These are phyloP conservation scores for Apostichopus parvimensis DNA, from an alignment of 35 echinoderm and acorn worm species.

Conservation along the genomic window DNA sequence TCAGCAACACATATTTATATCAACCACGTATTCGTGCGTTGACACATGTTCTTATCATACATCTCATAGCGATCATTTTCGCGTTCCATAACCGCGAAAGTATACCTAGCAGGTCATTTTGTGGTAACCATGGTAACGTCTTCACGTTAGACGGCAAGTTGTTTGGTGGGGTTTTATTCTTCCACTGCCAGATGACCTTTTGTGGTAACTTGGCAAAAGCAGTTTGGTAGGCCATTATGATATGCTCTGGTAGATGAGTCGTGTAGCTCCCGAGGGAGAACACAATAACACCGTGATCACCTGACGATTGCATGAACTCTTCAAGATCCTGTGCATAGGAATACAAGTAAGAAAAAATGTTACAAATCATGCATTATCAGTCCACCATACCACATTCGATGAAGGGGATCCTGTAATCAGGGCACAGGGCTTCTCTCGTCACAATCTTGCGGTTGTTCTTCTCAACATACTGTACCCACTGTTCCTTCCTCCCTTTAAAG, in stretches of 20 bases:
- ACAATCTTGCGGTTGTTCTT: no score
- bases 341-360: neutral
- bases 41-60: no score
- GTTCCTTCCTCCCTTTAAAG: no score
- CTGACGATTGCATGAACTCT: slow-evolving; percentile 51
- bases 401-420: neutral
- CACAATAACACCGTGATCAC: slow-evolving; percentile 45
- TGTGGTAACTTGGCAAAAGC: slow-evolving; percentile 46
- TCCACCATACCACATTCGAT: no score
- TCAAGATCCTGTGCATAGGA: slow-evolving; percentile 36
- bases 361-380: no score
- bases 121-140: slow-evolving; percentile 56
- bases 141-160: slow-evolving; percentile 39
- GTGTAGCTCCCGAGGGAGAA: slow-evolving; percentile 59
- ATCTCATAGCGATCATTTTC: no score
- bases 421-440: no score
- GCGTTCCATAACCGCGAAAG: no score
- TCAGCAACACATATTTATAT: no score
- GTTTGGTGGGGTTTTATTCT: neutral
- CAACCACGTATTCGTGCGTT: no score
- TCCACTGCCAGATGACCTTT: slow-evolving; percentile 59
- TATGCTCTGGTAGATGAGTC: neutral
- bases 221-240: slow-evolving; percentile 18
- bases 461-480: no score
- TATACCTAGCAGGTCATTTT: slow-evolving; percentile 63